Conservation (phyloP, 1,140 invertebrate genomes). For the Danaus melanippus region DNA sequence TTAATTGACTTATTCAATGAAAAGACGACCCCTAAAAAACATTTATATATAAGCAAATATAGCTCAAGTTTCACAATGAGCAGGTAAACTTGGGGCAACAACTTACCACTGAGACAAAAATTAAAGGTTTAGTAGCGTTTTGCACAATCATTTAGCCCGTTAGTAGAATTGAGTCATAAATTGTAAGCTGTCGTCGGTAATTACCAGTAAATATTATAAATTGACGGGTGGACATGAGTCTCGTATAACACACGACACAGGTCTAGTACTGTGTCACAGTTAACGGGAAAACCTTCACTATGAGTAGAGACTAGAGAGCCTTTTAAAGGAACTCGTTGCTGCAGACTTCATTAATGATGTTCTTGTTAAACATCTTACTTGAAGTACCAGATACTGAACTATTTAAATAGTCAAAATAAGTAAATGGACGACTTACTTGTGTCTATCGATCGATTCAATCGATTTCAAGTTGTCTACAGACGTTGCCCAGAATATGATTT, state of each 20-base stretch:
- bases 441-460: too few species aligned
- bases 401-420: slow-evolving; percentile 24
- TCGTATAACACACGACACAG: slow-evolving; percentile 4
- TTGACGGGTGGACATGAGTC: slow-evolving; percentile 23
- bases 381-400: slow-evolving; percentile 6
- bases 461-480: too few species aligned
- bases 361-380: slow-evolving; percentile 32
- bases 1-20: too few species aligned
- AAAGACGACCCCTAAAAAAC: too few species aligned
- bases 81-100: too few species aligned
- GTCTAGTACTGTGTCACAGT: slow-evolving; percentile 21
- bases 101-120: too few species aligned
- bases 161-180: slow-evolving; percentile 34
- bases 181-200: slow-evolving; percentile 32
- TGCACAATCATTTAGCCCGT: too few species aligned
- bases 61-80: too few species aligned
- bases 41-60: too few species aligned
- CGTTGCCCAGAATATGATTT: too few species aligned
- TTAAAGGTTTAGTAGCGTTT: too few species aligned
- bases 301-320: slow-evolving; percentile 14
- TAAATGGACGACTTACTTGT: too few species aligned
- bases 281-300: slow-evolving; percentile 34
- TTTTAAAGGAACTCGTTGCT: slow-evolving; percentile 39
- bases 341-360: slow-evolving; percentile 31
- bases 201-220: slow-evolving; percentile 37